Evolutionary conservation across 2,888 invertebrate genomes (phyloP).

Genomic region (Callinectes sapidus): DNA sequence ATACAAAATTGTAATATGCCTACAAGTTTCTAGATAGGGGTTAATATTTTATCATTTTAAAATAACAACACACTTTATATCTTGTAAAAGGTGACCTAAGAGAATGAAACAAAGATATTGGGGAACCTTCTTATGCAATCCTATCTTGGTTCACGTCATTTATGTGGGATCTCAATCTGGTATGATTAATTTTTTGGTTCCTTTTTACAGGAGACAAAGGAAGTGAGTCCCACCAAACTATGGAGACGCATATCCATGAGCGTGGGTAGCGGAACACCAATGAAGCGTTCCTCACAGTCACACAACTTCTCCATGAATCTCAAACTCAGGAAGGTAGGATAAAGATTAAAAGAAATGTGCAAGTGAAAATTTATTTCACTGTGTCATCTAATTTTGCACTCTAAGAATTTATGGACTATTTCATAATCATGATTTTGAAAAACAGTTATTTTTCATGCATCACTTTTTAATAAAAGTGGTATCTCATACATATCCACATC

Average conservation of each 20-base stretch:
- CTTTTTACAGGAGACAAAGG: constrained; percentile 84
- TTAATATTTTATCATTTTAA: background rate
- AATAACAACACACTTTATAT: background rate
- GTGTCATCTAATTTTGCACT: background rate
- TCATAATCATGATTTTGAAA: background rate
- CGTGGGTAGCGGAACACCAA: constrained; percentile 77
- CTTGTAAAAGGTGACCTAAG: too few species aligned
- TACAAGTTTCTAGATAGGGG: background rate
- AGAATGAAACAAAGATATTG: too few species aligned
- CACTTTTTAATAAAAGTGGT: too few species aligned
- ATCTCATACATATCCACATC: too few species aligned
- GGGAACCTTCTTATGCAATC: too few species aligned
- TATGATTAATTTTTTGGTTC: background rate
- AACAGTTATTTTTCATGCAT: too few species aligned
- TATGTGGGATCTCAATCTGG: too few species aligned
- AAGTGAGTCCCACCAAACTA: constrained; percentile 89
- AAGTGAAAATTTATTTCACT: background rate
- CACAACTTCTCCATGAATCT: constrained; percentile 86
- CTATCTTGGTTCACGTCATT: too few species aligned
- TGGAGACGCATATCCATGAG: constrained; percentile 91
- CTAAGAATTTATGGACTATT: background rate
- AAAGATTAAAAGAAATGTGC: background rate
- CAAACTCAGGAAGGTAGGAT: constrained; percentile 85
- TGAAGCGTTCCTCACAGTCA: constrained; percentile 81
- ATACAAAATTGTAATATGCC: background rate